Base-by-base conservation (phyloP, 2,113 vertebrate genomes). In the Tachycineta bicolor region DNA sequence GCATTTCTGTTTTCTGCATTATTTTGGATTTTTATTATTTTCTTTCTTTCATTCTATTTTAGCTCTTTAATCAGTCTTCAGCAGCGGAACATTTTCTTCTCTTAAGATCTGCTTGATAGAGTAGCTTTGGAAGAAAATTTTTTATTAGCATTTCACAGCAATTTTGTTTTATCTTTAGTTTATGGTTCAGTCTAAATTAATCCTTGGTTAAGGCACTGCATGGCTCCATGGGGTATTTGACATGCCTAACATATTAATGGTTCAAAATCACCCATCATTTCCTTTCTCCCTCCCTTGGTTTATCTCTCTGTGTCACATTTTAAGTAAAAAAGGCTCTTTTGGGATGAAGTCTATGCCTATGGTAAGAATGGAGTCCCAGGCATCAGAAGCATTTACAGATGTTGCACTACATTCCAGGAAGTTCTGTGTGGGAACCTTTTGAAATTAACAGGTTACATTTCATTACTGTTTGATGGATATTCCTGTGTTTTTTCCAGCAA, bases 121-220 rank as follows among this genome's bases (percentile, higher is more conserved):
- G 26, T 69, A 83, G 74, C 74, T 91, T 92, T 79, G 49, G 87
- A 92, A 88, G 71, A 49, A 41, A 17, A 17, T 12, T 52, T 77
- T 87, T 63, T 91, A 88, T 89, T 90, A 95, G 23, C 50, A 43
- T 95, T 94, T 95, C 94, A 93, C 31, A 92, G 76, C n/a, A 95
- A 75, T 95, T 90, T 90, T 95, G 41, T 59, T 90, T 95, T 92
- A 75, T 87, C 62, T 94, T 94, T 94, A 69, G 84, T 93, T 89
- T 92, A 92, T 34, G 53, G 41, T 81, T 93, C 65, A 58, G n/a
- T 83, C 53, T 83, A 94, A 95, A 89, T 90, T 94, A 91, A 87
- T 83, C 84, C 70, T 91, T 87, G 67, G 74, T 95, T 87, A 95
- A 94, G 58, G 70, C 50, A 59, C 62, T 76, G 59, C 67, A 76